phyloP scores from a whole-genome alignment of 2,797 vertebrate species.

The Podarcis lilfordi region DNA sequence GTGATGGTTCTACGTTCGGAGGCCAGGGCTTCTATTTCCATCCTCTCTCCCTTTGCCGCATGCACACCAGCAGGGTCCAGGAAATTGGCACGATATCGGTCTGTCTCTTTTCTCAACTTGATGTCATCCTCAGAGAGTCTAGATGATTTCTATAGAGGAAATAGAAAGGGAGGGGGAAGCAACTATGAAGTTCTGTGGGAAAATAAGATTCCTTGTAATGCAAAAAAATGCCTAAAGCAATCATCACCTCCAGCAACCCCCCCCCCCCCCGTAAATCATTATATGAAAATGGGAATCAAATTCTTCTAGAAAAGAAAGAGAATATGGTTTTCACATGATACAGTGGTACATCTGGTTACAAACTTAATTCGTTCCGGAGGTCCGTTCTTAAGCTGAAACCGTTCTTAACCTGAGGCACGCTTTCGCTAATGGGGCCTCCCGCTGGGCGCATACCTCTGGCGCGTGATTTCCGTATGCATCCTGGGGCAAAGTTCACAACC shows the following conservation, averaged over 20 bases:
- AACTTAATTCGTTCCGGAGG: too few relatives aligned
- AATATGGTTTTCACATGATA: not conserved
- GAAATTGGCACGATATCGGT: constrained; percentile 86
- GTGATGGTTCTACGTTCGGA: constrained; percentile 81
- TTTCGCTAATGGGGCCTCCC: too few relatives aligned
- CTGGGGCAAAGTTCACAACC: too few relatives aligned
- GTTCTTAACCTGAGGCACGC: too few relatives aligned
- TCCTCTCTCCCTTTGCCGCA: constrained; percentile 80
- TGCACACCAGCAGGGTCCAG: constrained; percentile 84
- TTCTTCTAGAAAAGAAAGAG: not conserved
- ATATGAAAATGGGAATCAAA: constrained; percentile 41
- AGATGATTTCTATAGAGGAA: constrained; percentile 84
- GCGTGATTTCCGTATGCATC: too few relatives aligned
- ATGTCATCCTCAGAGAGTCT: constrained; percentile 87
- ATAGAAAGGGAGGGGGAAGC: constrained; percentile 38
- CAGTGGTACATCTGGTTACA: too few relatives aligned
- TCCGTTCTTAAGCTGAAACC: too few relatives aligned
- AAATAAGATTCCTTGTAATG: not conserved
- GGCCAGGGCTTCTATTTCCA: constrained; percentile 88
- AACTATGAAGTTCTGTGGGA: constrained; percentile 41
- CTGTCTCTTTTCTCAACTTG: constrained; percentile 84
- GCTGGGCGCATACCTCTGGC: accelerated
- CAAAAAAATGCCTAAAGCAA: not conserved
- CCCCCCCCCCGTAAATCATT: constrained; percentile 8
- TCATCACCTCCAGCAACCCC: too few relatives aligned